A percentile compares a stretch with the other conserved stretches of the same genome.
phyloP scores from a whole-genome alignment of 2,113 vertebrate species.

The Ursus arctos region DNA sequence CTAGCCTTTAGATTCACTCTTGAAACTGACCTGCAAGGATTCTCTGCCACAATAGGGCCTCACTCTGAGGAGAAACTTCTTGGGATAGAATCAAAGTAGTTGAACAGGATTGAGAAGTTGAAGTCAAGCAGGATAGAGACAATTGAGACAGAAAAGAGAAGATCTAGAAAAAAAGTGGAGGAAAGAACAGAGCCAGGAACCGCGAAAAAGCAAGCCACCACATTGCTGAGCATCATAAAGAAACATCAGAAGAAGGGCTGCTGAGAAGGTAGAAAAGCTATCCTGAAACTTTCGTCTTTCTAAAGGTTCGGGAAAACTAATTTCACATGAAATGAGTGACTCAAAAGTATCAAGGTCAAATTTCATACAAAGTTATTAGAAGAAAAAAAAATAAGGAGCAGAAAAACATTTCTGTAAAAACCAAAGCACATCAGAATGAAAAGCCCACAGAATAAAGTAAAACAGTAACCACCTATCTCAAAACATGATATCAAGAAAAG shows the following conservation, averaged over 20 bases:
- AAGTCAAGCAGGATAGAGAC: not conserved
- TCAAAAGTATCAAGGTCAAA: not conserved
- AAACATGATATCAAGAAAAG: not conserved
- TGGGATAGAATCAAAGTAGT: not conserved
- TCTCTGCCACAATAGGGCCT: not conserved
- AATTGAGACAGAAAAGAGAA: not conserved
- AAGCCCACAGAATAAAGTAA: not conserved
- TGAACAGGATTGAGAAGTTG: too few species aligned
- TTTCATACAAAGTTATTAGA: not conserved
- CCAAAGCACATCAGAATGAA: not conserved
- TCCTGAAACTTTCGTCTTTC: not conserved
- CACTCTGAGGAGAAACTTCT: not conserved
- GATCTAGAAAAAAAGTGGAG: not conserved
- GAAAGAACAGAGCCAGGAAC: not conserved
- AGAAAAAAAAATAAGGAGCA: not conserved
- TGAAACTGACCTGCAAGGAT: not conserved
- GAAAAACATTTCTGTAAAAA: slow-evolving; percentile 4
- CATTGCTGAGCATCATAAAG: not conserved
- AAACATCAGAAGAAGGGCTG: not conserved
- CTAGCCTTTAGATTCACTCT: not conserved
- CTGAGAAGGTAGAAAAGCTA: not conserved
- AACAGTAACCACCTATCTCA: not conserved
- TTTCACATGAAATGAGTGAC: not conserved
- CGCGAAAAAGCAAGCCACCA: not conserved
- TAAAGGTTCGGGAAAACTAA: not conserved